A percentile compares a stretch with the other conserved stretches of the same genome.
phyloP scores from a whole-genome alignment of 2,113 vertebrate species.

The Pycnonotus jocosus region DNA sequence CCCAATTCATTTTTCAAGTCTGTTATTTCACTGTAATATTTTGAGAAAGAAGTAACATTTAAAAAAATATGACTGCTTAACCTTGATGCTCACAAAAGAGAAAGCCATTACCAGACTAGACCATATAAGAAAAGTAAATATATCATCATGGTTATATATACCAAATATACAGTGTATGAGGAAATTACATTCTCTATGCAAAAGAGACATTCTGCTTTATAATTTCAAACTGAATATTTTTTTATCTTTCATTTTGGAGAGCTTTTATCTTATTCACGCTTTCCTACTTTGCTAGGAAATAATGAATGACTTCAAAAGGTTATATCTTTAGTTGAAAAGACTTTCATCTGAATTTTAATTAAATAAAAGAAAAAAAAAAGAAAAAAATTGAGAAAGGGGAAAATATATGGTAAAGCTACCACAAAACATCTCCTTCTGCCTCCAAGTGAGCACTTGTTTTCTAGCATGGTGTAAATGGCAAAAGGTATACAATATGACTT shows the following conservation, averaged over 20 bases:
- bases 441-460: neutral
- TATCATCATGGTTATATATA: neutral
- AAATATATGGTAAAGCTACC: neutral
- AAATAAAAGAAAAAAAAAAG: neutral
- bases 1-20: neutral
- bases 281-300: neutral
- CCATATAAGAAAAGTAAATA: neutral
- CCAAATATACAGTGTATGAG: neutral
- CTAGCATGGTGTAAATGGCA: neutral
- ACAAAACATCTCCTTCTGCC: neutral
- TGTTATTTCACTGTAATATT: neutral
- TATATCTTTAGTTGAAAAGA: slow-evolving; percentile 20
- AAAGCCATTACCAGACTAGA: neutral
- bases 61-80: neutral
- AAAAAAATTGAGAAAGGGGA: neutral
- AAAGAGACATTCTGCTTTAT: neutral
- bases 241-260: slow-evolving; percentile 24
- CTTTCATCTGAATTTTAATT: slow-evolving; percentile 14
- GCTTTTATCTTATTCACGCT: slow-evolving; percentile 23
- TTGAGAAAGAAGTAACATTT: neutral
- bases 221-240: slow-evolving; percentile 12
- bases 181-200: neutral
- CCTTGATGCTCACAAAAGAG: neutral
- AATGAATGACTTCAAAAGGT: slow-evolving; percentile 32
- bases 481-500: neutral